phyloP scores from a whole-genome alignment of 2,113 vertebrate genomes.

The Proterorhinus semilunaris region DNA sequence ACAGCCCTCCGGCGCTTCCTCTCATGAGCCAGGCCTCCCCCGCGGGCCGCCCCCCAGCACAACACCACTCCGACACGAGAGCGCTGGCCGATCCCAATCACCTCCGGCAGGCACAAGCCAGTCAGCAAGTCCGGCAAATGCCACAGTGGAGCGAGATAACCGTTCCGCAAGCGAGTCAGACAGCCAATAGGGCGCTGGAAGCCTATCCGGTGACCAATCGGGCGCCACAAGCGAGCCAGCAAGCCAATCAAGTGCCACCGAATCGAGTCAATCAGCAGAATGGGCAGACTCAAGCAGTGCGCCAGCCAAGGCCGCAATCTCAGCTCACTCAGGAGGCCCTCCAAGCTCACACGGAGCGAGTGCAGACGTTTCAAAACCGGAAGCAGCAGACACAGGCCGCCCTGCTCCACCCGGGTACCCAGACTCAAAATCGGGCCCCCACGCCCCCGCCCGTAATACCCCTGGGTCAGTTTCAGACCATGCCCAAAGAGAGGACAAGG shows the following conservation, averaged over 20 bases:
- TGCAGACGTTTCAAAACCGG: constrained; percentile 52
- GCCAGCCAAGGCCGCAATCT: neutral
- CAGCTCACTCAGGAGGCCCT: constrained; percentile 68
- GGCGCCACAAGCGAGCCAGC: neutral
- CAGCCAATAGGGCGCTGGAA: constrained; percentile 30
- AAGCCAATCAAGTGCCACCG: constrained; percentile 3
- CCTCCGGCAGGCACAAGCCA: constrained; percentile 54
- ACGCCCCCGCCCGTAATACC: constrained; percentile 66
- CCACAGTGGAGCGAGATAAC: neutral
- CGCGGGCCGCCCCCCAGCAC: constrained; percentile 26
- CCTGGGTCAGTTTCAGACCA: constrained; percentile 59
- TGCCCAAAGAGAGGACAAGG: constrained; percentile 54
- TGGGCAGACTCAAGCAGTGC: constrained; percentile 1
- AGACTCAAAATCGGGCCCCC: constrained; percentile 42
- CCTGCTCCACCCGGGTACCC: constrained; percentile 44
- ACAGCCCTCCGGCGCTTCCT: constrained; percentile 42
- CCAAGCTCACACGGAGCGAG: constrained; percentile 50
- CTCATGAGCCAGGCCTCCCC: constrained; percentile 43
- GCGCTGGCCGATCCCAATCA: constrained; percentile 70
- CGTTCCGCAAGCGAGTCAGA: neutral
- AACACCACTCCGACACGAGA: constrained; percentile 50
- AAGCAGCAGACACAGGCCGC: constrained; percentile 67
- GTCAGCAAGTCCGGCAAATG: constrained; percentile 17
- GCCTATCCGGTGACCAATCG: constrained; percentile 26
- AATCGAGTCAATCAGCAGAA: constrained; percentile 14